A percentile compares a stretch with the other conserved stretches of the same genome.
Evolutionary conservation across 2,888 invertebrate species (phyloP).

Genomic region (Spilosoma lubricipeda): DNA sequence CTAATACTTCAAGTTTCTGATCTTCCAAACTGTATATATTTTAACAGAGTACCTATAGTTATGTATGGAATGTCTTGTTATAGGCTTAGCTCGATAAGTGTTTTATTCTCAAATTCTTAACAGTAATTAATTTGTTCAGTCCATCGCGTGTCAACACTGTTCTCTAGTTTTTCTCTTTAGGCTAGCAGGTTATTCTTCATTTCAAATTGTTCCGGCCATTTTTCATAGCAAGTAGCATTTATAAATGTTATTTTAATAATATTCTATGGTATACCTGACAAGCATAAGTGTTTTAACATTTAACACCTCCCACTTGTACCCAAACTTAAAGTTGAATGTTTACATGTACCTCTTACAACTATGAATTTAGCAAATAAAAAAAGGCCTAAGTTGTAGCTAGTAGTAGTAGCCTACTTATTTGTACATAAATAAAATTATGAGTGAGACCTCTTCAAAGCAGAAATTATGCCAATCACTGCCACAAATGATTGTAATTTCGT

Average conservation of each 20-base stretch:
- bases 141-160: background rate
- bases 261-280: constrained; percentile 17
- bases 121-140: background rate
- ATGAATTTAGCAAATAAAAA: constrained; percentile 17
- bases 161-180: constrained; percentile 11
- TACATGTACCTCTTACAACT: background rate
- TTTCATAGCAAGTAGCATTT: constrained; percentile 78
- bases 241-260: constrained; percentile 47
- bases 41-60: constrained; percentile 41
- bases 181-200: constrained; percentile 59
- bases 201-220: constrained; percentile 84
- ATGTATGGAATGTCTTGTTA: constrained; percentile 34
- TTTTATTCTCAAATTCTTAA: background rate
- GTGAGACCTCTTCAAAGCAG: background rate
- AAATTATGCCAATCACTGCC: constrained; percentile 58
- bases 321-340: background rate
- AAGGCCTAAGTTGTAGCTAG: constrained; percentile 15
- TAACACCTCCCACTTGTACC: background rate
- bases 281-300: constrained; percentile 21
- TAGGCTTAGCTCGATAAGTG: constrained; percentile 9
- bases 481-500: constrained; percentile 37
- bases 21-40: constrained; percentile 44
- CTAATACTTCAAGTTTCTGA: constrained; percentile 34
- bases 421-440: constrained; percentile 18
- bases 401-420: background rate